Evolutionary conservation across 2,113 vertebrate species (phyloP), one percentile per base, ranked within the genome.

Genomic region (Fukomys damarensis): DNA sequence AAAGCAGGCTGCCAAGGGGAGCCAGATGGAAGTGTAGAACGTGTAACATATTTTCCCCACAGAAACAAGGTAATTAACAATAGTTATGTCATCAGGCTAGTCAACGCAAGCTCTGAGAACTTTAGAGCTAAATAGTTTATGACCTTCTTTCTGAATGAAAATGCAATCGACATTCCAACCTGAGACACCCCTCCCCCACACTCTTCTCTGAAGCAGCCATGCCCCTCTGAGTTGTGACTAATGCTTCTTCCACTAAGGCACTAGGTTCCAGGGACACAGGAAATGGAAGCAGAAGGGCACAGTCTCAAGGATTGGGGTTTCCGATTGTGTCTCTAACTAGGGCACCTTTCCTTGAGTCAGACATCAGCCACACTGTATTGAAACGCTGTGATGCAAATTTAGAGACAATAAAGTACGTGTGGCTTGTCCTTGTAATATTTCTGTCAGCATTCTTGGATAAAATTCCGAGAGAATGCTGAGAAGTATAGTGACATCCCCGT

Each of bases 41-140:
- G 63, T 35, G 46, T 43, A 86, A 87, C 94, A 96, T 77, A 91
- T 43, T 86, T 56, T 96, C 26, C 61, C 41, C 82, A 89, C 3
- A 91, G 89, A 96, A 96, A 70, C 32, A 95, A 95, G 65, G 76
- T 56, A 89, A 96, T 94, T 94, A 94, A 94, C 70, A 94, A 90
- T 66, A 96, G 80, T 89, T 79, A 70, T 96, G 86, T 90, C 85
- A 95, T 28, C 35, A 56, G 76, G 83, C 32, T 17, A 93, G 88
- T 82, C 74, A 96, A 81, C 3, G 16, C 84, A 90, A 85, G 65
- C 41, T 66, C 58, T 92, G 63, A 76, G 66, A 41, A 81, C 28
- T 79, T 82, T 63, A 32, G 24, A 76, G 38, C 58, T 91, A 82
- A 82, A 83, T 32, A 74, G 77, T 68, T 32, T 81, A 68, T 52